A percentile compares a stretch with the other conserved stretches of the same genome.
Evolutionary conservation across 2,888 invertebrate genomes (phyloP).

Genomic region (Syrphus vitripennis): DNA sequence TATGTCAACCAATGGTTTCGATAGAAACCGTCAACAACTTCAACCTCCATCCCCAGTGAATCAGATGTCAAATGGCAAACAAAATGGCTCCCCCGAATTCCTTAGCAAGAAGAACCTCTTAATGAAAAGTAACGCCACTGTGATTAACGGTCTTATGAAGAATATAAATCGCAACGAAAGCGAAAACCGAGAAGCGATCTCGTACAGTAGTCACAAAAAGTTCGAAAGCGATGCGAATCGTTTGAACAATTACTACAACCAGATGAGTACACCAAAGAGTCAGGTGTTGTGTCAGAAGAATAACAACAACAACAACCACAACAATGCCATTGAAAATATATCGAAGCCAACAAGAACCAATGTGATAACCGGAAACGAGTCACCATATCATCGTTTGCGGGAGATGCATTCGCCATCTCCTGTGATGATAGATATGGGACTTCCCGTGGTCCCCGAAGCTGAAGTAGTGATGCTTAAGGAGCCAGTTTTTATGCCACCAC

Average conservation of each 20-base stretch:
- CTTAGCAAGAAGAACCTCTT: slow-evolving; percentile 79
- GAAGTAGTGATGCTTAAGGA: slow-evolving; percentile 44
- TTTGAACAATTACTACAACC: slow-evolving; percentile 79
- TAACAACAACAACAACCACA: slow-evolving; percentile 55
- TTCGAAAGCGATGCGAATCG: slow-evolving; percentile 80
- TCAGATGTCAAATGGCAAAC: slow-evolving; percentile 72
- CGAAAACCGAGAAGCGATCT: slow-evolving; percentile 60
- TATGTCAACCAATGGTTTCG: slow-evolving; percentile 41
- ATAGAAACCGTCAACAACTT: slow-evolving; percentile 61
- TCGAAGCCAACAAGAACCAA: slow-evolving; percentile 40
- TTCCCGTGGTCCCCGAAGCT: slow-evolving; percentile 50
- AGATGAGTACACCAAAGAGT: slow-evolving; percentile 79
- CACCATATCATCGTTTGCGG: slow-evolving; percentile 58
- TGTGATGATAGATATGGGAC: slow-evolving; percentile 26
- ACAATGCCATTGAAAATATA: slow-evolving; percentile 52
- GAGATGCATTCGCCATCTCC: slow-evolving; percentile 52
- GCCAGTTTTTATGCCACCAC: slow-evolving; percentile 69
- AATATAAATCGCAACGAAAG: slow-evolving; percentile 76
- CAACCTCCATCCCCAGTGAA: slow-evolving; percentile 37
- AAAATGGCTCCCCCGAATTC: slow-evolving; percentile 75
- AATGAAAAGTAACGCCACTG: slow-evolving; percentile 79
- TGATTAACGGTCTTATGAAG: slow-evolving; percentile 79
- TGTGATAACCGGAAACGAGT: slow-evolving; percentile 59
- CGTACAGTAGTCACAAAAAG: slow-evolving; percentile 76
- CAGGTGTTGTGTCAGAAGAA: slow-evolving; percentile 68